Conservation (phyloP, 1,140 invertebrate genomes). For the Pantala flavescens region DNA sequence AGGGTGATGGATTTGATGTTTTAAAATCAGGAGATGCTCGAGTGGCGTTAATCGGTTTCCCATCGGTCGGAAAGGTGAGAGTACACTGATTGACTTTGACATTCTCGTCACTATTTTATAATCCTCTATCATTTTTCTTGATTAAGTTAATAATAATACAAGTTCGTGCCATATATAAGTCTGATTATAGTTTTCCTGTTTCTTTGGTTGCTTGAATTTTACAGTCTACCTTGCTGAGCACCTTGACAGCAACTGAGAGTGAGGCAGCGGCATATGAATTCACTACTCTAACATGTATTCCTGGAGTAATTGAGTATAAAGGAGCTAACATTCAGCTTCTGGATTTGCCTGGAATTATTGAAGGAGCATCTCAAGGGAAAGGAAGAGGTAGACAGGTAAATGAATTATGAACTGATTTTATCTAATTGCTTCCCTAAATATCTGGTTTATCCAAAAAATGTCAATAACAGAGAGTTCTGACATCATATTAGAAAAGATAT, state of each 20-base stretch:
- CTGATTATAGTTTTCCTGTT: conserved; percentile 17
- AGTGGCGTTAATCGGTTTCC: conserved; percentile 96
- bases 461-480: too few relatives aligned
- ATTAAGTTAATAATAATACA: background rate
- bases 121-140: conserved; percentile 12
- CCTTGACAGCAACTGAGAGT: conserved; percentile 87
- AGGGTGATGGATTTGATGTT: conserved; percentile 99
- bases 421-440: too few relatives aligned
- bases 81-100: conserved; percentile 11
- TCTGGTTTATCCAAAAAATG: too few relatives aligned
- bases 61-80: conserved; percentile 81
- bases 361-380: conserved; percentile 91
- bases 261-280: conserved; percentile 98
- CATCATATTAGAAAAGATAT: too few relatives aligned
- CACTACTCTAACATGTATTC: conserved; percentile 98
- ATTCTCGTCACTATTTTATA: background rate
- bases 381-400: conserved; percentile 69
- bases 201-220: conserved; percentile 18
- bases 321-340: conserved; percentile 97
- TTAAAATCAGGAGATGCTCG: conserved; percentile 98
- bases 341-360: conserved; percentile 95
- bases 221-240: conserved; percentile 85
- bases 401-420: conserved; percentile 23
- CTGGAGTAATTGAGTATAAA: conserved; percentile 96
- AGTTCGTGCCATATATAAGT: background rate